Percentiles rank a stretch among this genome's conserved stretches.
phyloP scores from a whole-genome alignment of 2,113 vertebrate species.

The Hemibagrus wyckioides region DNA sequence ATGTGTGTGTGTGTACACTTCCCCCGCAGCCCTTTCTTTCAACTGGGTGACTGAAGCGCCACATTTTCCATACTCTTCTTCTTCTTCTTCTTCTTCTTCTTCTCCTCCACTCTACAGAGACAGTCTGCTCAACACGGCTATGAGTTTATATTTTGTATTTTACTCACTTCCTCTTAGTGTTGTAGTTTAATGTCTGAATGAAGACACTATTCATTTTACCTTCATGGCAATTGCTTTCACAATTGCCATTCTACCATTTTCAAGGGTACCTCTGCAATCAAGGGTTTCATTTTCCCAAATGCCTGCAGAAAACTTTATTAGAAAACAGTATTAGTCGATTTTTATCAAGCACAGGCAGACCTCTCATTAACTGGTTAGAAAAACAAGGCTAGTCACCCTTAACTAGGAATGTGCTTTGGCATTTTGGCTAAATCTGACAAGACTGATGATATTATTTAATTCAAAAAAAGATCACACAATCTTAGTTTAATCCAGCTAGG shows the following conservation, averaged over 20 bases:
- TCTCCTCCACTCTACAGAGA: conserved; percentile 18
- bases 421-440: not conserved
- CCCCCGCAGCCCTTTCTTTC: conserved; percentile 43
- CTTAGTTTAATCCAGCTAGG: not conserved
- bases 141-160: not conserved
- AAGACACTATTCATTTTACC: not conserved
- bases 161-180: not conserved
- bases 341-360: not conserved
- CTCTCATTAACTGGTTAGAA: not conserved
- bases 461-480: not conserved
- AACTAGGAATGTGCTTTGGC: not conserved
- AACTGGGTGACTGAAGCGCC: conserved; percentile 37
- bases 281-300: not conserved
- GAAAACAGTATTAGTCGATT: not conserved
- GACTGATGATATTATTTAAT: not conserved
- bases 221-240: too few species aligned
- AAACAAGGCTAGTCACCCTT: not conserved
- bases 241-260: conserved; percentile 3
- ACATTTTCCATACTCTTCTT: conserved; percentile 37
- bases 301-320: not conserved
- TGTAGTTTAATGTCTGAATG: not conserved
- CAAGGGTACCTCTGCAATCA: not conserved
- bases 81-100: too few species aligned
- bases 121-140: not conserved
- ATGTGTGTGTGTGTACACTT: not conserved